phyloP scores from a whole-genome alignment of 1,140 invertebrate species.

The Drosophila suzukii region DNA sequence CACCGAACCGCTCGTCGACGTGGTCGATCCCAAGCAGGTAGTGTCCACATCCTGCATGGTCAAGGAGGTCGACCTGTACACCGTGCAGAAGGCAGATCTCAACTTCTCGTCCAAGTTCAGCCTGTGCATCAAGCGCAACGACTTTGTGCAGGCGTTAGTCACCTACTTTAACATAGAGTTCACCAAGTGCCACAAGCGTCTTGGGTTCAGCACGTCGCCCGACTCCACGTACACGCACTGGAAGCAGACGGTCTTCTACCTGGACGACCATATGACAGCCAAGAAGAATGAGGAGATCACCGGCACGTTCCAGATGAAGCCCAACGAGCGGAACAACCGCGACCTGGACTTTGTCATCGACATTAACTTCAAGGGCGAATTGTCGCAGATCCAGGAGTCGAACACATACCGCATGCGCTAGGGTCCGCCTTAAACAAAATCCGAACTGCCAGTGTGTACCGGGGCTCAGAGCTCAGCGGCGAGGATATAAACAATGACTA shows the following conservation, averaged over 20 bases:
- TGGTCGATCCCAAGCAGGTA: slow-evolving; percentile 98
- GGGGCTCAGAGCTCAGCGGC: slow-evolving; percentile 37
- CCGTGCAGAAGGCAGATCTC: slow-evolving; percentile 97
- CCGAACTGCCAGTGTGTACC: slow-evolving; percentile 27
- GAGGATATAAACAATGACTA: slow-evolving; percentile 62
- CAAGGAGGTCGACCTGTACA: slow-evolving; percentile 99
- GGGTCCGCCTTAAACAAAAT: slow-evolving; percentile 18
- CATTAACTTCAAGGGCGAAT: slow-evolving; percentile 97
- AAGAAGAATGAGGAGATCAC: slow-evolving; percentile 97
- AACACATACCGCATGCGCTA: slow-evolving; percentile 99
- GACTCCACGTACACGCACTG: slow-evolving; percentile 99
- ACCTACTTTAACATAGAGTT: slow-evolving; percentile 99
- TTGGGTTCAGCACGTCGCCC: slow-evolving; percentile 99
- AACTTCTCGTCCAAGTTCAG: slow-evolving; percentile 96
- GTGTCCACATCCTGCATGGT: slow-evolving; percentile 95
- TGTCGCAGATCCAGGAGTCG: slow-evolving; percentile 94
- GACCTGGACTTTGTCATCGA: slow-evolving; percentile 98
- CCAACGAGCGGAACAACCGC: slow-evolving; percentile 97
- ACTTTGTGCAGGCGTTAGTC: slow-evolving; percentile 99
- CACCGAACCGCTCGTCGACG: slow-evolving; percentile 98
- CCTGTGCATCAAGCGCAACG: slow-evolving; percentile 94
- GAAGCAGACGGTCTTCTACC: slow-evolving; percentile 99
- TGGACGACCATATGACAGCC: slow-evolving; percentile 97
- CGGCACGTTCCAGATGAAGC: slow-evolving; percentile 96
- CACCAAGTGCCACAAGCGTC: slow-evolving; percentile 98